Evolutionary conservation across 2,113 vertebrate genomes (phyloP), one percentile per base, ranked within the genome.

Genomic region (Ivindomyrus marchei): DNA sequence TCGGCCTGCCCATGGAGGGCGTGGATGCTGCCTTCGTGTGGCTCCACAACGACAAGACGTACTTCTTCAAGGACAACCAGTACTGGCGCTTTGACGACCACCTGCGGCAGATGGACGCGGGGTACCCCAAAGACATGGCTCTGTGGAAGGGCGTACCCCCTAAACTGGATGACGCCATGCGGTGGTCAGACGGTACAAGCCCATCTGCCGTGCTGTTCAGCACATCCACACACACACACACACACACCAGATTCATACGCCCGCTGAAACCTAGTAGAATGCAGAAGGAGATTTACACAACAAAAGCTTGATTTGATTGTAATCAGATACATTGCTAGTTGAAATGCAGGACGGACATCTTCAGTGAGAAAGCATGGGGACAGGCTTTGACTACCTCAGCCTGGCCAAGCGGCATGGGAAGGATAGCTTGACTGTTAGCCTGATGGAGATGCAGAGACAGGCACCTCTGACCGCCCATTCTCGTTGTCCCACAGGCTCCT

Each of bases 1-100:
- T 98, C 0, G 97, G 98, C 84, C 95, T 99, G 53, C 97, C 98
- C 0, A 91, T 90, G 0, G 97, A 97, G 49, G 97, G 97, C 8
- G 93, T 99, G 1, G 98, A 99, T 0, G 98, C 97, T 0, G 98
- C 97, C 13, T 98, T 99, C 77, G 97, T 97, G 94, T 99, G 98
- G 97, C 94, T 97, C 2, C 97, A 97, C 95, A 98, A 97, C 86
- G 98, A 98, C 92, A 99, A 98, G 96, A 98, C 98, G 80, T 99
- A 99, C 92, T 99, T 99, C 96, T 99, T 99, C 95, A 99, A 97
- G 94, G 98, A 97, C 94, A 95, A 93, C 91, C 95, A 95, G 50
- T 98, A 97, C 95, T 99, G 98, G 98, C 94, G 98, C 91, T 99
- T 97, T 0, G 95, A 99, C 0, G 98, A 99, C 93, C 97, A 95